A percentile compares a stretch with the other conserved stretches of the same genome.
Conservation (phyloP, 53 echinoderm and acorn worm species). For the Holothuria scabra region DNA sequence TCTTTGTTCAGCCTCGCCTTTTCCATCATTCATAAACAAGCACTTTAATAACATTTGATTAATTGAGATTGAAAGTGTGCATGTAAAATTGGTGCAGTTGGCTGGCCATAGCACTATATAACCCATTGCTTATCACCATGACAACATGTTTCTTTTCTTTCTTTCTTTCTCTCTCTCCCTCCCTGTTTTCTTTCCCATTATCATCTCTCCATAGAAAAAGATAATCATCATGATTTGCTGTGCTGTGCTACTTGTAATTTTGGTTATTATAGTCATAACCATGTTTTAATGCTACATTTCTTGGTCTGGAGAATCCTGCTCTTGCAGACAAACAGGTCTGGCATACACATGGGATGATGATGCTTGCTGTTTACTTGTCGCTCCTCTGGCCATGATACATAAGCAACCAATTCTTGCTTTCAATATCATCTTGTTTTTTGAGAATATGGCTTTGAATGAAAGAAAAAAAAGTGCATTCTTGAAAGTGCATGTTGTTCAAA, state of each 20-base stretch:
- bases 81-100: neutral
- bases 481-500: no score
- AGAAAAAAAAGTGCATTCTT: no score
- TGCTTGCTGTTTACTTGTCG: conserved; percentile 13
- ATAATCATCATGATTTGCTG: conserved; percentile 88
- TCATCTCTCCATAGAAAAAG: conserved; percentile 73
- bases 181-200: conserved; percentile 41
- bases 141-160: neutral
- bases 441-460: no score
- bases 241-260: conserved; percentile 67
- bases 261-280: conserved; percentile 71
- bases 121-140: neutral
- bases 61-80: conserved; percentile 4
- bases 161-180: conserved; percentile 17
- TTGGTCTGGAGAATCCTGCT: neutral
- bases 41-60: neutral
- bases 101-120: neutral
- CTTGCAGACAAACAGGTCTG: conserved; percentile 8
- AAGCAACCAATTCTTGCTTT: conserved; percentile 7
- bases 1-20: no score
- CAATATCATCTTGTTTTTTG: conserved; percentile 4
- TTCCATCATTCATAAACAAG: neutral
- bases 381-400: neutral
- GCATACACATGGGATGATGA: neutral
- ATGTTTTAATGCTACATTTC: conserved; percentile 26